Percentiles rank a stretch among this genome's conserved stretches.
These are phyloP conservation scores for Petrosia ficiformis DNA, from an alignment of 37 sponge, comb jelly and placozoan genomes.

Conservation along the genomic window DNA sequence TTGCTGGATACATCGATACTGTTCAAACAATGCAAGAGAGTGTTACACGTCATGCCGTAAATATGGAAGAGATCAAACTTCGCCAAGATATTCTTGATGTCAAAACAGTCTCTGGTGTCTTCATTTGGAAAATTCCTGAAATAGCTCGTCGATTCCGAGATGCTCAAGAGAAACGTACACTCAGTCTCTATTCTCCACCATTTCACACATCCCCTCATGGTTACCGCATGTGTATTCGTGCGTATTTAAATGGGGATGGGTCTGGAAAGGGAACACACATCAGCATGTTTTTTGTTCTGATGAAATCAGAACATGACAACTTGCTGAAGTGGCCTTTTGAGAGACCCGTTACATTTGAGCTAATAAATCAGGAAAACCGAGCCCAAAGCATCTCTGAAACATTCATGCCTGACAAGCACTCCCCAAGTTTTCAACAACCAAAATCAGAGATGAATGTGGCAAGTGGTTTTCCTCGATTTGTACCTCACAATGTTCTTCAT, in stretches of 20 bases:
- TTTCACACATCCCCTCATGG: constrained; percentile 78
- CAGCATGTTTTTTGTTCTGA: constrained; percentile 73
- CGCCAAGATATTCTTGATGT: too few species aligned
- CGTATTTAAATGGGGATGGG: constrained; percentile 87
- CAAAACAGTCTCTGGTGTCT: constrained; percentile 58
- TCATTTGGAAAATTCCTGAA: constrained; percentile 81
- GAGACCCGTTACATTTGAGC: constrained; percentile 58
- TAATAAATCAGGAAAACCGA: constrained; percentile 57
- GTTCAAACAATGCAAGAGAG: too few species aligned
- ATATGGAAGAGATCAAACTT: too few species aligned
- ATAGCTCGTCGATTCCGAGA: constrained; percentile 53
- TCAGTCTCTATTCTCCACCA: constrained; percentile 82
- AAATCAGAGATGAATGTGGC: constrained; percentile 77
- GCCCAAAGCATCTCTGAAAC: constrained; percentile 50
- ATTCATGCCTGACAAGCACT: constrained; percentile 60
- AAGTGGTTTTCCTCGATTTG: constrained; percentile 79
- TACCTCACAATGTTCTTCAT: constrained; percentile 50
- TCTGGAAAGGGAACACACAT: constrained; percentile 68
- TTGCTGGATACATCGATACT: too few species aligned
- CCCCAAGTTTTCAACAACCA: constrained; percentile 63
- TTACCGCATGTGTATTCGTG: constrained; percentile 76
- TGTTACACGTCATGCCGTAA: too few species aligned
- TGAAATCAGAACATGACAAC: constrained; percentile 81
- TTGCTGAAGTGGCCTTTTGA: constrained; percentile 80
- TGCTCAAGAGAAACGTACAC: constrained; percentile 45